These are phyloP conservation scores for Cephus rjabovi DNA, from an alignment of 2,888 invertebrate species.

Conservation along the genomic window DNA sequence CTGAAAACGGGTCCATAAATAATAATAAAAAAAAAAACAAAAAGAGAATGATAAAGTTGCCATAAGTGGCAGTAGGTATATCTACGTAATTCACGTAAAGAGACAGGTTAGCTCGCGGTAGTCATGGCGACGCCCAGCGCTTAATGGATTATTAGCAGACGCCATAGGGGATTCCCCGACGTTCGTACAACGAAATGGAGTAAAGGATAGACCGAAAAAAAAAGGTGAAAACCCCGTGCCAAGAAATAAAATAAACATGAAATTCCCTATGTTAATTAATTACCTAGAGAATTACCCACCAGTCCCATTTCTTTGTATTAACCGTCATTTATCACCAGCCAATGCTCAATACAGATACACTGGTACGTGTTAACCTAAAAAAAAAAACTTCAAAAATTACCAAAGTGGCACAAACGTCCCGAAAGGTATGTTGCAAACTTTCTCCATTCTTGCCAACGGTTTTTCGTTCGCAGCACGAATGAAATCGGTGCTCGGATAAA, in stretches of 20 bases:
- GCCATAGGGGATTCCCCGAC: not conserved
- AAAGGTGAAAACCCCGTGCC: not conserved
- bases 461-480: slow-evolving; percentile 32
- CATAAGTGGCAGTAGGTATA: not conserved
- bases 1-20: not conserved
- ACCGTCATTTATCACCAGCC: too few species aligned
- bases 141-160: not conserved
- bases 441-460: slow-evolving; percentile 55
- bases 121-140: not conserved
- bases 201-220: not conserved
- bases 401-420: slow-evolving; percentile 33
- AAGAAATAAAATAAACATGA: not conserved
- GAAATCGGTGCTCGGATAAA: too few species aligned
- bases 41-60: not conserved
- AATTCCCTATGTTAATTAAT: too few species aligned
- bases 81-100: not conserved
- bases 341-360: too few species aligned
- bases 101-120: not conserved
- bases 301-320: too few species aligned
- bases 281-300: too few species aligned
- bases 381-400: not conserved
- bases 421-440: slow-evolving; percentile 53
- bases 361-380: not conserved
- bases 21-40: not conserved
- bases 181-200: not conserved